phyloP scores from a whole-genome alignment of 2,113 vertebrate genomes.

The Forbesichthys agassizii region DNA sequence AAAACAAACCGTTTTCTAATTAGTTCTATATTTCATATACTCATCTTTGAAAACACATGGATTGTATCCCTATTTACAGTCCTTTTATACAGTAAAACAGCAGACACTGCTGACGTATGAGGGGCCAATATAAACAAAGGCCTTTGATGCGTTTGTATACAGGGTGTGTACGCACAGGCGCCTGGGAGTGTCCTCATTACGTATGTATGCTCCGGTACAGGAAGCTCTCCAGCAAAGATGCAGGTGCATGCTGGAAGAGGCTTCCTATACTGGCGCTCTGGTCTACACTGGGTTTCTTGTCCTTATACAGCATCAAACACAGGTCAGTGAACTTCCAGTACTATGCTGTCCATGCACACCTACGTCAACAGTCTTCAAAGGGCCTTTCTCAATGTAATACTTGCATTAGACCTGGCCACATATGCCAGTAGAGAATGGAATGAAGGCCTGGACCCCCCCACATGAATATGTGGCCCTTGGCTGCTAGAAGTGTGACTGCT shows the following conservation, averaged over 20 bases:
- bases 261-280: conserved; percentile 57
- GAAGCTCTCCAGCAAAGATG: conserved; percentile 52
- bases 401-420: neutral
- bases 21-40: no score
- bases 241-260: conserved; percentile 21
- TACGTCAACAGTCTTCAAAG: neutral
- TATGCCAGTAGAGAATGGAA: neutral
- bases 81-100: conserved; percentile 8
- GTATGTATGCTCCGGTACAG: conserved; percentile 36
- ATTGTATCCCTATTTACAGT: neutral
- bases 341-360: no score
- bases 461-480: neutral
- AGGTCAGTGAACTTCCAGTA: neutral
- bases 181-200: conserved; percentile 37
- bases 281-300: conserved; percentile 22
- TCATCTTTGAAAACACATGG: neutral
- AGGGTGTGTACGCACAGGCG: conserved; percentile 33
- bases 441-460: neutral
- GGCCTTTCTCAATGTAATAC: no score
- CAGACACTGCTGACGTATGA: conserved; percentile 22
- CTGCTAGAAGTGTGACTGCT: neutral
- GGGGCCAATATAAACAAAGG: conserved; percentile 49
- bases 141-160: conserved; percentile 68
- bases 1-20: no score
- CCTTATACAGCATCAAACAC: conserved; percentile 10